A percentile compares a stretch with the other conserved stretches of the same genome.
phyloP scores from a whole-genome alignment of 2,797 vertebrate genomes.

The Intellagama lesueurii region DNA sequence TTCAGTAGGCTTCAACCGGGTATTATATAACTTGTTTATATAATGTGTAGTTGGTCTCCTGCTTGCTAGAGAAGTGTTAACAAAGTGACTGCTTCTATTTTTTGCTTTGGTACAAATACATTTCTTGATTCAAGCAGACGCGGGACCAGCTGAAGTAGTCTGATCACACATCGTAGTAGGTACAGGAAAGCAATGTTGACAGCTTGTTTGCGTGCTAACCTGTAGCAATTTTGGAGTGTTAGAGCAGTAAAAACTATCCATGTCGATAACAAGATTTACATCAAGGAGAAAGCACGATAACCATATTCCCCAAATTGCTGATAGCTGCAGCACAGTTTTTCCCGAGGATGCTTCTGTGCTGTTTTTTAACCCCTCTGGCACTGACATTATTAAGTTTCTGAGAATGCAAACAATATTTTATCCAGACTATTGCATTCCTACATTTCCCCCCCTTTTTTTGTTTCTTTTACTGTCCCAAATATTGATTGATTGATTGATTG shows the following conservation, averaged over 20 bases:
- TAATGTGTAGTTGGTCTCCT: slow-evolving; percentile 29
- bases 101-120: slow-evolving; percentile 23
- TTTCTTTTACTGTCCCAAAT: not conserved
- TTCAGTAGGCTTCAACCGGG: not conserved
- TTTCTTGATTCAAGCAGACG: slow-evolving; percentile 58
- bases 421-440: not conserved
- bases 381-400: not conserved
- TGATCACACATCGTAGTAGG: slow-evolving; percentile 46
- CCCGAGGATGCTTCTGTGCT: not conserved
- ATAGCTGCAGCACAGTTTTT: not conserved
- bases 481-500: too few species aligned
- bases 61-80: slow-evolving; percentile 20
- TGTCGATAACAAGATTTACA: slow-evolving; percentile 47
- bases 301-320: not conserved
- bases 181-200: slow-evolving; percentile 49
- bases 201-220: slow-evolving; percentile 55
- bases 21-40: slow-evolving; percentile 29
- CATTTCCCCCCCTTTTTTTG: not conserved
- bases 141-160: slow-evolving; percentile 39
- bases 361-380: not conserved
- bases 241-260: slow-evolving; percentile 58
- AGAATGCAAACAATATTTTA: not conserved
- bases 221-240: slow-evolving; percentile 56
- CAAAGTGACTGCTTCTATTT: slow-evolving; percentile 37
- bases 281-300: slow-evolving; percentile 52